Evolutionary conservation across 37 sponge, comb jelly and placozoan species (phyloP).

Genomic region (Chondrosia reniformis): DNA sequence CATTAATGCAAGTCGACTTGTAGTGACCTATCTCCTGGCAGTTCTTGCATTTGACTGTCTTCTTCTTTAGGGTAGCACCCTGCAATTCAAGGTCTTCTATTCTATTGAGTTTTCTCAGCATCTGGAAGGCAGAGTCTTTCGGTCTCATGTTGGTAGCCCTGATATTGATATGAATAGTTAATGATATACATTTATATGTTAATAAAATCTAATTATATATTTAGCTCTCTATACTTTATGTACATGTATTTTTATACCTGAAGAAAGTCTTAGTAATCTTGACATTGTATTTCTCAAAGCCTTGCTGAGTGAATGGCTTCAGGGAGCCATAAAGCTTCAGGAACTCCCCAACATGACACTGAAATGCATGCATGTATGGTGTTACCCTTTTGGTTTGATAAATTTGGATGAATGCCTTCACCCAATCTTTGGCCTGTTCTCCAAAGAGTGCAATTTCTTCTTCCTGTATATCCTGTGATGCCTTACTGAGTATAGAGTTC

Average conservation of each 20-base stretch:
- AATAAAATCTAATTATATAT: no score
- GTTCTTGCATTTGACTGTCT: not conserved
- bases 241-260: not conserved
- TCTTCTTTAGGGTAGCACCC: not conserved
- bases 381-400: not conserved
- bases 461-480: no score
- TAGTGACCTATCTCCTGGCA: not conserved
- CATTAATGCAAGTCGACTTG: not conserved
- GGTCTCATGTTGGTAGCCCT: constrained; percentile 20
- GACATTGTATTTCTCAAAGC: constrained; percentile 21
- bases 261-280: not conserved
- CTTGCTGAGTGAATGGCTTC: constrained; percentile 27
- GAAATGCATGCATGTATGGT: constrained; percentile 29
- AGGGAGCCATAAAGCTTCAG: constrained; percentile 7
- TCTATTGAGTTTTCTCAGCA: not conserved
- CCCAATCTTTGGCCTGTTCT: not conserved
- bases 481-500: not conserved
- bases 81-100: not conserved
- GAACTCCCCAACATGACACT: constrained; percentile 18
- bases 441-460: no score
- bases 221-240: not conserved
- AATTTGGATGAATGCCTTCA: not conserved
- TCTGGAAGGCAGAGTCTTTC: not conserved
- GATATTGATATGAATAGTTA: not conserved
- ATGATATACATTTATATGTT: no score